Evolutionary conservation across 2,888 invertebrate genomes (phyloP).

Genomic region (Dasysyrphus albostriatus): DNA sequence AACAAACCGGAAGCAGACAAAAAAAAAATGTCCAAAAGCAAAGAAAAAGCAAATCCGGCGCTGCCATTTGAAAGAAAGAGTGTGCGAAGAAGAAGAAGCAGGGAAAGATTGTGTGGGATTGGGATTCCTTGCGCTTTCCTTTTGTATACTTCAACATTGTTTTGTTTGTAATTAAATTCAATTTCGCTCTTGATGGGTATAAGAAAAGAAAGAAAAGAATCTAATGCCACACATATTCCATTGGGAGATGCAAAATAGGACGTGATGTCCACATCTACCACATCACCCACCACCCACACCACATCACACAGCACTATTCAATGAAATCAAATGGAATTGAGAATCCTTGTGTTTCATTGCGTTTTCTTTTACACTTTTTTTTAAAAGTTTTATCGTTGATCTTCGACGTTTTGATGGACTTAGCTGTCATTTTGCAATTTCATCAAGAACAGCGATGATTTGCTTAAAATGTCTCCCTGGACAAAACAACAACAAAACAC

Average conservation of each 20-base stretch:
- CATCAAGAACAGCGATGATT: conserved; percentile 21
- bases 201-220: conserved; percentile 1
- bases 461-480: conserved; percentile 25
- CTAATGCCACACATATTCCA: conserved; percentile 19
- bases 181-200: conserved; percentile 36
- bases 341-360: conserved; percentile 36
- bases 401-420: conserved; percentile 58
- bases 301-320: conserved; percentile 15
- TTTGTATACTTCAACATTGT: conserved; percentile 47
- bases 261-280: conserved; percentile 28
- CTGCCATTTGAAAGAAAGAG: conserved; percentile 28
- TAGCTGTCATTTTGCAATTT: conserved; percentile 41
- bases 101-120: conserved; percentile 33
- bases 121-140: conserved; percentile 37
- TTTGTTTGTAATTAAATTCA: conserved; percentile 75
- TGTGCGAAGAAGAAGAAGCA: not conserved
- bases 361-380: conserved; percentile 50
- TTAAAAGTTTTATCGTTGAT: conserved; percentile 64
- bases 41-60: conserved; percentile 19
- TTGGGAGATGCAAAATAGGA: conserved; percentile 48
- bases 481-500: conserved; percentile 1
- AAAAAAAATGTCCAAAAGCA: conserved; percentile 1
- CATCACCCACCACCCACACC: not conserved
- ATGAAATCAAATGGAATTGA: conserved; percentile 48
- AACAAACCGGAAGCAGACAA: conserved; percentile 51